phyloP scores from a whole-genome alignment of 2,113 vertebrate genomes.

The Mirza zaza region DNA sequence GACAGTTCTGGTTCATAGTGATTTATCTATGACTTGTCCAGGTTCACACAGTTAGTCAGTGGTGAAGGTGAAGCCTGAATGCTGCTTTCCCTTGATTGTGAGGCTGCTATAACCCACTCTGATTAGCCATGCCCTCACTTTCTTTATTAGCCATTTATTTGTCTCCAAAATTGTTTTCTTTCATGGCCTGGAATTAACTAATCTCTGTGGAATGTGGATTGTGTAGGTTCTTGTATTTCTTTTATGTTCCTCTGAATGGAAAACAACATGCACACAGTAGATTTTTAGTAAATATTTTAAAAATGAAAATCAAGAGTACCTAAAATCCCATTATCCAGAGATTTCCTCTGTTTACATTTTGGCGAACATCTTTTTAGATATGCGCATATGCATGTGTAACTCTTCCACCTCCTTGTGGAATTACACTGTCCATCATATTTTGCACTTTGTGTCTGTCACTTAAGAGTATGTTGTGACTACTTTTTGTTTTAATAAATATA shows the following conservation, averaged over 20 bases:
- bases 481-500: constrained; percentile 6
- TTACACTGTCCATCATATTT: neutral
- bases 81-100: neutral
- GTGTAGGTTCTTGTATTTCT: neutral
- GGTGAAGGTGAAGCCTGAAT: accelerated
- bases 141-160: neutral
- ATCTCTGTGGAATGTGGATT: neutral
- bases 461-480: neutral
- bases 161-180: neutral
- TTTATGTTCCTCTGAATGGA: constrained; percentile 7
- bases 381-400: accelerated
- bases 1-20: neutral
- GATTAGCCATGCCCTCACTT: neutral
- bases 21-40: too few species aligned
- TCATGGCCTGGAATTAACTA: neutral
- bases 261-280: neutral
- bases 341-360: neutral
- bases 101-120: accelerated
- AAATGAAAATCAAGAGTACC: neutral
- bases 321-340: neutral
- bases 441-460: neutral
- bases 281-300: neutral
- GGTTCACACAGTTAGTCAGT: neutral
- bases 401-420: neutral
- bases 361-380: neutral